phyloP scores from a whole-genome alignment of 2,113 vertebrate species.

The Tachysurus fulvidraco region DNA sequence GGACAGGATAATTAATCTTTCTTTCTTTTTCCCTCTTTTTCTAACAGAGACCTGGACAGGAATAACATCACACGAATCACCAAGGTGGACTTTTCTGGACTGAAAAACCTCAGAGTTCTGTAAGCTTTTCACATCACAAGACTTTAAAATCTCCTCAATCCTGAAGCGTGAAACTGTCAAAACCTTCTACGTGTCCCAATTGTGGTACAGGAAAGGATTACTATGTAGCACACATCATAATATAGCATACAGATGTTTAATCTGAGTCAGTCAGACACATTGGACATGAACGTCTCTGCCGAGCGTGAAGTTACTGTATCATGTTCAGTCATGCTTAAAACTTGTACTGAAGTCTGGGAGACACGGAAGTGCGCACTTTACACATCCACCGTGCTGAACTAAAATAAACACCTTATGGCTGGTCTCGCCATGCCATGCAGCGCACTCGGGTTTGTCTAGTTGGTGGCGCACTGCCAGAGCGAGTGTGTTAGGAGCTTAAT shows the following conservation, averaged over 20 bases:
- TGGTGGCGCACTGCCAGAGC: not conserved
- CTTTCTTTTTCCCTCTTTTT: slow-evolving; percentile 31
- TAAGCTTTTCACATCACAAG: slow-evolving; percentile 71
- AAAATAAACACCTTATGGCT: slow-evolving; percentile 30
- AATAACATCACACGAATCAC: slow-evolving; percentile 97
- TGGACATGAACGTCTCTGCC: slow-evolving; percentile 29
- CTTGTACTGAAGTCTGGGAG: slow-evolving; percentile 27
- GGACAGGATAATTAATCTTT: slow-evolving; percentile 11
- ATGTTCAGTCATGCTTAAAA: slow-evolving; percentile 36
- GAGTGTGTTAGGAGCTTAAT: slow-evolving; percentile 54
- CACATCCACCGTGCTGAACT: slow-evolving; percentile 3
- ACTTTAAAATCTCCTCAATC: not conserved
- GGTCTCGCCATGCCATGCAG: not conserved
- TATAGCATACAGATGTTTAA: slow-evolving; percentile 46
- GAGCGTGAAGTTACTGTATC: slow-evolving; percentile 39
- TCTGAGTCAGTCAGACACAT: slow-evolving; percentile 36
- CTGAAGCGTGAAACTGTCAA: slow-evolving; percentile 24
- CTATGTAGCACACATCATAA: slow-evolving; percentile 41
- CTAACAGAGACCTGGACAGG: slow-evolving; percentile 89
- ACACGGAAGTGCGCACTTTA: slow-evolving; percentile 25
- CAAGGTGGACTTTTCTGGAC: slow-evolving; percentile 89
- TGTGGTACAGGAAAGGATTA: slow-evolving; percentile 30
- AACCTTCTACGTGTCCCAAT: slow-evolving; percentile 29
- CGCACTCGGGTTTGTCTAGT: not conserved
- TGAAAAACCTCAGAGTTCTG: slow-evolving; percentile 97